Evolutionary conservation across 35 echinoderm and acorn worm genomes (phyloP).

Genomic region (Heliocidaris tuberculata): DNA sequence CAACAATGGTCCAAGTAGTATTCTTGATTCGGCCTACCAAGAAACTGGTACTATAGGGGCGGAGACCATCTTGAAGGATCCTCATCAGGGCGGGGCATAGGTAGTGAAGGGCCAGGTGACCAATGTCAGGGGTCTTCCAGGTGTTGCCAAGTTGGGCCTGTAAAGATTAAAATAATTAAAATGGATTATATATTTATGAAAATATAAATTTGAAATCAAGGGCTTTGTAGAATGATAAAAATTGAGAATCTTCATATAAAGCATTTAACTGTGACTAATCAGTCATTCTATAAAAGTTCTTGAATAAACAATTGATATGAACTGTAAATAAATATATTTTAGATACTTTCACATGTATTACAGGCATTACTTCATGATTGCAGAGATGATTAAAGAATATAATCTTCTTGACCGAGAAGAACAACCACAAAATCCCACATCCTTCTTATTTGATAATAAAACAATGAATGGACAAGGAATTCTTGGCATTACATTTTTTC

Average conservation of each 20-base stretch:
- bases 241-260: neutral
- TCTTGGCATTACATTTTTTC: neutral
- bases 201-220: neutral
- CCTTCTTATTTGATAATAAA: neutral
- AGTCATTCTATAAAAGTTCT: neutral
- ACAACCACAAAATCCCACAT: too few species aligned
- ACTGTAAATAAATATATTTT: too few species aligned
- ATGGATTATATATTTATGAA: neutral
- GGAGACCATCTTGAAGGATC: constrained; percentile 81
- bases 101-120: constrained; percentile 75
- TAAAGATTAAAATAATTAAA: neutral
- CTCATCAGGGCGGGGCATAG: constrained; percentile 85
- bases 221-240: neutral
- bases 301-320: too few species aligned
- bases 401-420: too few species aligned
- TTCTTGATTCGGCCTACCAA: constrained; percentile 88
- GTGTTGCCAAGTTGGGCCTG: constrained; percentile 68
- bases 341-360: too few species aligned
- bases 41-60: constrained; percentile 67
- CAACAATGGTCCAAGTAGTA: constrained; percentile 73
- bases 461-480: neutral
- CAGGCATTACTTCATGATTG: too few species aligned
- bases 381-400: too few species aligned
- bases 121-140: constrained; percentile 61
- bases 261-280: neutral